Conservation (phyloP, 53 echinoderm and acorn worm species). For the Echinometra lucunter region DNA sequence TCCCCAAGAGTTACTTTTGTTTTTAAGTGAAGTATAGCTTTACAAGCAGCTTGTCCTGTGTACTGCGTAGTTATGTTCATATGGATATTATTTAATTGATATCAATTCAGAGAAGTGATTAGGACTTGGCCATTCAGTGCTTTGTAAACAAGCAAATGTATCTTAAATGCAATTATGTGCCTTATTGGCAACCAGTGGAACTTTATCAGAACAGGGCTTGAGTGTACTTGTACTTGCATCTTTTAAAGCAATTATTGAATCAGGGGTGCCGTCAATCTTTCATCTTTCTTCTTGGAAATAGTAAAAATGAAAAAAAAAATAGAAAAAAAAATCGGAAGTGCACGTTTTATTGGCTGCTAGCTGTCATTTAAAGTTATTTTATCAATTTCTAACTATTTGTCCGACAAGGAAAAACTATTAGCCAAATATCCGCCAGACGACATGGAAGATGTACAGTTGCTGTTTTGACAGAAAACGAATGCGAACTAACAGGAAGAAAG, state of each 20-base stretch:
- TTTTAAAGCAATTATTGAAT: not conserved
- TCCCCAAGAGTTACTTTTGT: no score
- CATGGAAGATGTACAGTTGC: not conserved
- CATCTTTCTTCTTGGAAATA: not conserved
- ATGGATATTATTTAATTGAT: no score
- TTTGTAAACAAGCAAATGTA: no score
- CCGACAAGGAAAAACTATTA: not conserved
- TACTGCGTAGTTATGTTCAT: no score
- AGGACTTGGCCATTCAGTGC: no score
- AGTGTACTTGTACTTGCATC: not conserved
- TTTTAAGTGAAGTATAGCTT: no score
- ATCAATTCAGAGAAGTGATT: no score
- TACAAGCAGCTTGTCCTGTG: no score
- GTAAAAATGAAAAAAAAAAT: not conserved
- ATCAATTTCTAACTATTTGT: not conserved
- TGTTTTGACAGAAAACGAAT: not conserved
- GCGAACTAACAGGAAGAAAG: not conserved
- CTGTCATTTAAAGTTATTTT: not conserved
- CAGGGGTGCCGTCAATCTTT: not conserved
- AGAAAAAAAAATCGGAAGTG: not conserved
- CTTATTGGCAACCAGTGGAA: no score
- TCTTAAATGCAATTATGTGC: no score
- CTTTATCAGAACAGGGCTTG: not conserved
- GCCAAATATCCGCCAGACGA: constrained; percentile 32
- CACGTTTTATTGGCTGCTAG: constrained; percentile 7